Conservation (phyloP, 2,888 invertebrate genomes). For the Machimus rusticus region DNA sequence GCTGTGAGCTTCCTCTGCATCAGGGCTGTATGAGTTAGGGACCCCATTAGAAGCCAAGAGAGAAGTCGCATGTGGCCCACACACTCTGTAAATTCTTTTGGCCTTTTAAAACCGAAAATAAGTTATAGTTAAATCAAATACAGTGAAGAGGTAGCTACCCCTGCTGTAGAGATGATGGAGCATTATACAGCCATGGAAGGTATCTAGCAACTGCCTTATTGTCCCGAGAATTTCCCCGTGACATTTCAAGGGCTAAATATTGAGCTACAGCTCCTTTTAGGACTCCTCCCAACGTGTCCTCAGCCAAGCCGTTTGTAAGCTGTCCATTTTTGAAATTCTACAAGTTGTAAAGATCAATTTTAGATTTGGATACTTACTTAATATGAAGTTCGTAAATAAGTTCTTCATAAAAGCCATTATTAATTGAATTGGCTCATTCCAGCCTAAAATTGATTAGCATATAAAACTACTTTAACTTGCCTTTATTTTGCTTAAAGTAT, state of each 20-base stretch:
- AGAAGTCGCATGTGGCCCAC: constrained; percentile 92
- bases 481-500: constrained; percentile 96
- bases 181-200: constrained; percentile 90
- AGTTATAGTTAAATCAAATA: constrained; percentile 46
- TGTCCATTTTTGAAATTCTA: constrained; percentile 67
- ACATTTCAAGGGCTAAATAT: constrained; percentile 92
- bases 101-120: constrained; percentile 65
- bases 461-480: constrained; percentile 62
- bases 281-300: constrained; percentile 95
- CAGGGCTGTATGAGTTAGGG: constrained; percentile 88
- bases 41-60: constrained; percentile 95
- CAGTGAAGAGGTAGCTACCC: constrained; percentile 66
- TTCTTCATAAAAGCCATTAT: too few relatives aligned
- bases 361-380: background rate
- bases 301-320: constrained; percentile 78
- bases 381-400: too few relatives aligned
- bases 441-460: background rate
- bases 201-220: constrained; percentile 80
- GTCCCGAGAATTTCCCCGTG: constrained; percentile 84
- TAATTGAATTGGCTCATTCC: too few relatives aligned
- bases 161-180: constrained; percentile 80
- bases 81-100: constrained; percentile 94
- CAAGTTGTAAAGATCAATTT: background rate
- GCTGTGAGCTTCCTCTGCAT: constrained; percentile 51
- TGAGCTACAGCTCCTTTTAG: constrained; percentile 95